Evolutionary conservation across 2,113 vertebrate genomes (phyloP), one percentile per base, ranked within the genome.

Genomic region (Corynorhinus townsendii): DNA sequence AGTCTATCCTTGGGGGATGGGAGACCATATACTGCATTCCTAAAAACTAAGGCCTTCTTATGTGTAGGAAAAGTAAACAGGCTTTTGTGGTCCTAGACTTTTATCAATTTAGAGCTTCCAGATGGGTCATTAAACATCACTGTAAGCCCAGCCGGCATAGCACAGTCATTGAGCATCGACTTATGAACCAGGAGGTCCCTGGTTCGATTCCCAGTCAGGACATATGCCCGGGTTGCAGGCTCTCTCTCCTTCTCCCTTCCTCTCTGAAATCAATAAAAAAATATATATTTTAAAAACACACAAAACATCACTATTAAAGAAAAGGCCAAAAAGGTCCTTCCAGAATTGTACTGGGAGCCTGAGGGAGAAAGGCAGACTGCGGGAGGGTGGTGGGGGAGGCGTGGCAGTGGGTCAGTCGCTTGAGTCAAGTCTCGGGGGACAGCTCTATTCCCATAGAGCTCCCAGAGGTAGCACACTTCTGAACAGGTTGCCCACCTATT

Each of bases 41-140:
- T 80, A 87, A 94, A 89, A 97, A 43, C n/a, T 64, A 95, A 90
- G 14, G 52, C 76, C 68, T 56, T 80, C 71, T 90, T 56, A 64
- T 9, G 12, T 17, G 7, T 30, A 90, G 76, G 56, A 79, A 91
- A 81, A 69, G 43, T 76, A 66, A 91, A 87, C 33, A 86, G 83
- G 56, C 14, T 82, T 52, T 47, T 75, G 47, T 68, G 52, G 43
- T 87, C 69, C 45, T 94, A 11, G 7, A 28, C 10, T n/a, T 80
- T 80, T 82, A 79, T 68, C 45, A 62, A 62, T 71, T 81, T 38
- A 90, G 86, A 91, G 35, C 7, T 84, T 64, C 56, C 84, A 91
- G 56, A 17, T 72, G 22, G 45, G n/a, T 38, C 66, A 75, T 59
- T 81, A 87, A 84, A 69, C 19, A 30, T 54, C 35, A 69, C 0